Base-by-base conservation (phyloP, 2,888 invertebrate genomes). In the Mythimna impura region DNA sequence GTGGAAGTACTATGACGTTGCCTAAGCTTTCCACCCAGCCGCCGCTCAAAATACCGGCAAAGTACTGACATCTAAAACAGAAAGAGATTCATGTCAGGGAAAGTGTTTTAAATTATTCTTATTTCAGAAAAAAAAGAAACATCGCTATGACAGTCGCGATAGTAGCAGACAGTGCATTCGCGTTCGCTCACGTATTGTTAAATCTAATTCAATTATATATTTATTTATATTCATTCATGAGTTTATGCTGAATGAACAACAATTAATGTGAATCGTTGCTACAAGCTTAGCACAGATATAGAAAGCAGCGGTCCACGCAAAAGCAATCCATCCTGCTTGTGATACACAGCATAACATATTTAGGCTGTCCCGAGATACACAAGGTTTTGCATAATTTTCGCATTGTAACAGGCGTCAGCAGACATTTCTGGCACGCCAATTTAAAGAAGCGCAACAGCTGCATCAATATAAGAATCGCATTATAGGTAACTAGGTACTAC, bases 31-130 rank as follows among this genome's bases (percentile, higher is more conserved):
- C 98, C 40, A 98, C 97, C 97, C 98, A 98, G 73, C 98, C 98
- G 2, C 99, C 99, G 83, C 98, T 98, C 43, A 99, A 93, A 94
- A 99, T 98, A 25, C 98, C 99, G 12, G 99, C 98, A 93, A 99
- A 99, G 93, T 99, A 99, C 91, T 98, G 98, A 91, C 99, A 99
- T 70, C 99, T 96, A 88, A 43, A 78, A 69, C 4, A 63, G 20
- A 50, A 61, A 74, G 7, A 50, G 62, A 30, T 61, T n/a, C 36
- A 47, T 73, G 43, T 54, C 20, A 60, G 50, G n/a, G 0, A 54
- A 47, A 6, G 12, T 58, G n/a, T 50, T 20, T 50, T 30, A 40
- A 6, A 54, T 43, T 10, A 22, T 43, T 25, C 2, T 40, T 14
- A 22, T n/a, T 40, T 8, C 12, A 50, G 2, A 71, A 73, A 67